Evolutionary conservation across 2,888 invertebrate species (phyloP).

Genomic region (Xiphydria camelus): DNA sequence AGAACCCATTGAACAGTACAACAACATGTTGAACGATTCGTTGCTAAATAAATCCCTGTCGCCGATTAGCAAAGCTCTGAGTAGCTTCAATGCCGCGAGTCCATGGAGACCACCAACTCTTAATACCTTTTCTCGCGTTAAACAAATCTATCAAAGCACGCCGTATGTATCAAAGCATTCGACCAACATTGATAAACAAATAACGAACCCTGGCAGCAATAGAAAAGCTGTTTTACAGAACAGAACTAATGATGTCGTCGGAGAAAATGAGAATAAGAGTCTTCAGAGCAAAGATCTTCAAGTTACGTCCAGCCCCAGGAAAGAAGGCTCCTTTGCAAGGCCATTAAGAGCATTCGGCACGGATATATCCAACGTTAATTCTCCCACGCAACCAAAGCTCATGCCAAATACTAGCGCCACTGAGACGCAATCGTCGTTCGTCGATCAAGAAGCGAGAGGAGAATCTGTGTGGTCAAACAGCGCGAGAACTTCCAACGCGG

Average conservation of each 20-base stretch:
- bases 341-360: not conserved
- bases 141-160: constrained; percentile 41
- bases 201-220: not conserved
- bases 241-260: not conserved
- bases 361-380: not conserved
- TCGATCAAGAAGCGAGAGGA: too few species aligned
- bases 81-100: constrained; percentile 33
- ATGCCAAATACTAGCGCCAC: not conserved
- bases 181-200: not conserved
- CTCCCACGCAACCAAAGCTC: not conserved
- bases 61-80: constrained; percentile 32
- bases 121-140: constrained; percentile 34
- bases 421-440: too few species aligned
- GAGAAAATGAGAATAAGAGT: not conserved
- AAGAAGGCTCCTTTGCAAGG: not conserved
- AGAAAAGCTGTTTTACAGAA: not conserved
- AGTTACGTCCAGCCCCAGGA: not conserved
- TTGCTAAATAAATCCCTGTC: constrained; percentile 35
- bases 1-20: too few species aligned
- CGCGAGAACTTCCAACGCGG: not conserved
- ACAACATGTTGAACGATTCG: constrained; percentile 22
- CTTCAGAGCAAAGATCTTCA: not conserved
- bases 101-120: constrained; percentile 37
- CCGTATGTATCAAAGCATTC: constrained; percentile 28
- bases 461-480: not conserved